phyloP scores from a whole-genome alignment of 2,797 vertebrate species.

The Rallus crepitans region DNA sequence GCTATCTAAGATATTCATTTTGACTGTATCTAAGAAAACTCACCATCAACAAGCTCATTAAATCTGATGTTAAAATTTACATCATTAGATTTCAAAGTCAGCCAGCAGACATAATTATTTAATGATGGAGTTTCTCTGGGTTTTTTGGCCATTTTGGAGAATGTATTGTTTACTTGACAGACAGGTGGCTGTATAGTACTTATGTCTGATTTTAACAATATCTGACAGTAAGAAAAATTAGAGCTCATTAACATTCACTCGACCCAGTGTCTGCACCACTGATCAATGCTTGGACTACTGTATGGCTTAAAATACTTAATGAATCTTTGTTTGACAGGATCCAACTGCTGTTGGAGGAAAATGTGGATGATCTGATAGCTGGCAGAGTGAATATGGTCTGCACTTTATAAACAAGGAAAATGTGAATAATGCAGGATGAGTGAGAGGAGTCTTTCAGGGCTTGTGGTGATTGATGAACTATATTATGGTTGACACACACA shows the following conservation, averaged over 20 bases:
- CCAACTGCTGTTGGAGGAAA: conserved; percentile 16
- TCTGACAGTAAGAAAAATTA: conserved; percentile 36
- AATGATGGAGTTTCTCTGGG: background rate
- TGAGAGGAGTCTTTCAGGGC: background rate
- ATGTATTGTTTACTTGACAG: conserved; percentile 11
- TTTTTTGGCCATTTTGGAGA: background rate
- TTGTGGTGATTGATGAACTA: conserved; percentile 27
- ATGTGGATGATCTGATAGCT: background rate
- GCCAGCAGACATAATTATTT: background rate
- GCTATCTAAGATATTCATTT: background rate
- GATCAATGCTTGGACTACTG: conserved; percentile 10
- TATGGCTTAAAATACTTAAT: conserved; percentile 33
- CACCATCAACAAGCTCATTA: background rate
- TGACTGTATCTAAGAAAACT: background rate
- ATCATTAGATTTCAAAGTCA: conserved; percentile 19
- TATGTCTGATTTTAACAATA: conserved; percentile 47
- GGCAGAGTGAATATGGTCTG: background rate
- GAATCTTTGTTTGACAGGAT: conserved; percentile 40
- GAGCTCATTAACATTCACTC: conserved; percentile 44
- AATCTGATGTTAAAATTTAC: background rate
- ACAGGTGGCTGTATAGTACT: conserved; percentile 29
- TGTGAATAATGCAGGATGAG: conserved; percentile 5
- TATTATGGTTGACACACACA: background rate
- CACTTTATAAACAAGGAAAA: background rate
- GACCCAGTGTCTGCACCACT: conserved; percentile 12